These are phyloP conservation scores for Hemicrepidius hirtus DNA, from an alignment of 2,888 invertebrate species.

Conservation along the genomic window DNA sequence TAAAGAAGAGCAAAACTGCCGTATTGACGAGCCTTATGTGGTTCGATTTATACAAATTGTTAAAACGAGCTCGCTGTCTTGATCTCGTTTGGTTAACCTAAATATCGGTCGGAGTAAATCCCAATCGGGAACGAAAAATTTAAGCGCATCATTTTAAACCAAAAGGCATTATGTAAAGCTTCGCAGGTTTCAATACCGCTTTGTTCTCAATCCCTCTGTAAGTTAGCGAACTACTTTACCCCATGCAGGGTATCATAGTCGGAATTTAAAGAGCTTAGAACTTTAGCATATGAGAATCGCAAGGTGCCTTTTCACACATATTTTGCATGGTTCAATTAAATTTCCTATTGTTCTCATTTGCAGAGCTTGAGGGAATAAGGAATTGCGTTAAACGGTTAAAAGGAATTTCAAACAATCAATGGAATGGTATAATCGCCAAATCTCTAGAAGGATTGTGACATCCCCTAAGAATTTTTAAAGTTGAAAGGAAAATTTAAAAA, in stretches of 20 bases:
- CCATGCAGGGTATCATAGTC: slow-evolving; percentile 37
- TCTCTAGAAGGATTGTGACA: too few relatives aligned
- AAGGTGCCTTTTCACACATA: slow-evolving; percentile 18
- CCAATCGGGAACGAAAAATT: slow-evolving; percentile 29
- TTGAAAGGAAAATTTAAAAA: too few relatives aligned
- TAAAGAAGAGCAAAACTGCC: neutral
- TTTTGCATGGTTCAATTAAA: slow-evolving; percentile 19
- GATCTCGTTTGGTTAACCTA: neutral
- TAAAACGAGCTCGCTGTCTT: too few relatives aligned
- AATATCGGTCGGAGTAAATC: neutral
- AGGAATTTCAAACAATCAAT: too few relatives aligned
- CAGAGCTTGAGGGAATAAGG: too few relatives aligned
- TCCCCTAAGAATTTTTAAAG: too few relatives aligned
- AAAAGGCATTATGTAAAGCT: slow-evolving; percentile 43
- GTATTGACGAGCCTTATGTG: neutral
- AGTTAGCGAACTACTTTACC: slow-evolving; percentile 47
- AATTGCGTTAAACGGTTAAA: too few relatives aligned
- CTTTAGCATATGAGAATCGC: slow-evolving; percentile 28
- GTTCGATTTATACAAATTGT: neutral
- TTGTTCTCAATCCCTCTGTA: slow-evolving; percentile 42
- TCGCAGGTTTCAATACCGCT: slow-evolving; percentile 44
- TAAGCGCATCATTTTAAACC: slow-evolving; percentile 25
- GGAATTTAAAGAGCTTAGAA: slow-evolving; percentile 49
- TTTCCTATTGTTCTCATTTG: slow-evolving; percentile 1
- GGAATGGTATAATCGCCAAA: too few relatives aligned